Percentiles rank a stretch among this genome's conserved stretches.
Conservation (phyloP, 1,140 invertebrate species). For the Drosophila sp. region DNA sequence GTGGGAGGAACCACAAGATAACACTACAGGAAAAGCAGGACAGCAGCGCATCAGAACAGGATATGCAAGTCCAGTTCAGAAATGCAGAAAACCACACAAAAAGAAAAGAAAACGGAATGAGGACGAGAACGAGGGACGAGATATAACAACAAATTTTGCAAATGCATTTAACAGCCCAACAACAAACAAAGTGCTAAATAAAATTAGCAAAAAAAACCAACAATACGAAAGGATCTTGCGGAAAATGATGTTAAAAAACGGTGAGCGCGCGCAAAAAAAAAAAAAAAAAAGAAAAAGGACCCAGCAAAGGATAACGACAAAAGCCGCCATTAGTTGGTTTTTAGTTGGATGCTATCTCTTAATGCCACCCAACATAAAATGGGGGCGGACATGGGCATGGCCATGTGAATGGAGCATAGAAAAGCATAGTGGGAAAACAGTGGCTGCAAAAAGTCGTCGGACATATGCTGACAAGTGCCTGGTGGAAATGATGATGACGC, state of each 20-base stretch:
- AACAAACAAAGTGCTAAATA: constrained; percentile 61
- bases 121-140: too few species aligned
- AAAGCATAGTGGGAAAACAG: constrained; percentile 25
- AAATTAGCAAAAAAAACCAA: constrained; percentile 47
- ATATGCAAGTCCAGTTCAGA: constrained; percentile 57
- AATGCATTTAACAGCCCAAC: constrained; percentile 70
- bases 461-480: constrained; percentile 77
- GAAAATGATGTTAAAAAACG: constrained; percentile 25
- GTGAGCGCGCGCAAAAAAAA: neutral
- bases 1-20: constrained; percentile 61
- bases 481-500: constrained; percentile 31
- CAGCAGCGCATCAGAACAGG: constrained; percentile 27
- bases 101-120: constrained; percentile 35
- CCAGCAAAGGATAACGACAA: constrained; percentile 42
- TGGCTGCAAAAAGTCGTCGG: constrained; percentile 60
- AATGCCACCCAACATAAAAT: constrained; percentile 51
- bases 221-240: constrained; percentile 9
- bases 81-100: constrained; percentile 70
- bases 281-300: constrained; percentile 17
- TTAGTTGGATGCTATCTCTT: constrained; percentile 61
- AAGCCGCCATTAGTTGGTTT: constrained; percentile 59
- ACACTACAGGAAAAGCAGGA: constrained; percentile 40
- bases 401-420: neutral
- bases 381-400: neutral
- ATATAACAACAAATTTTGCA: constrained; percentile 30